Base-by-base conservation (phyloP, 2,113 vertebrate species). In the Anolis carolinensis region DNA sequence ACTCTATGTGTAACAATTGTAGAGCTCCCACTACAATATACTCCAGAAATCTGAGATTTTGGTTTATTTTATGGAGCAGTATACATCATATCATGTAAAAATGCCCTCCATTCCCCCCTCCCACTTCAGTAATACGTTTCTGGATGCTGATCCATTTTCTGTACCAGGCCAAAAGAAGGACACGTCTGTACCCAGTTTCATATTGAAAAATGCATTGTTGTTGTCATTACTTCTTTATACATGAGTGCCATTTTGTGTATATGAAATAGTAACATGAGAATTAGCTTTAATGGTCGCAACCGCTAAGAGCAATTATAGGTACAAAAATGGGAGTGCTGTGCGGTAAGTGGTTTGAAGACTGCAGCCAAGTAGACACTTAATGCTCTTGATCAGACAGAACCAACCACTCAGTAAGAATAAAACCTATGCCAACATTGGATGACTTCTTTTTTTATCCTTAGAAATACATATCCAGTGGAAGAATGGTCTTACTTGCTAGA, bases 251-350 rank as follows among this genome's bases (percentile, higher is more conserved):
- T 39, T 73, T 81, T 81, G 36, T 65, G 55, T 81, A 75, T 81
- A 75, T 86, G 79, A 75, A 86, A 81, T 63, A 50, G 78, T 86
- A 86, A 86, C 85, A 86, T 81, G 71, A 86, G 79, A 86, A 86
- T 79, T 18, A 67, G 32, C n/a, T 16, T 36, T 86, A 86, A 81
- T 36, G 77, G 79, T 62, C 68, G 79, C 62, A 86, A 50, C 70
- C 85, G 67, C 85, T 75, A 71, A 86, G 32, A 86, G 70, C 59
- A 67, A 81, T 75, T 59, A 67, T 86, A 67, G 71, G 52, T 85
- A 81, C 79, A 67, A 81, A 86, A 86, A 81, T 73, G 71, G 44
- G 72, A 75, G 79, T 74, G 72, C 62, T 81, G 25, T 65, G 59
- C 52, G 11, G 44, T 81, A 81, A 86, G 79, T 86, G 85, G 71